A percentile compares a stretch with the other conserved stretches of the same genome.
Conservation (phyloP, 1,140 invertebrate genomes). For the Pollicipes pollicipes region DNA sequence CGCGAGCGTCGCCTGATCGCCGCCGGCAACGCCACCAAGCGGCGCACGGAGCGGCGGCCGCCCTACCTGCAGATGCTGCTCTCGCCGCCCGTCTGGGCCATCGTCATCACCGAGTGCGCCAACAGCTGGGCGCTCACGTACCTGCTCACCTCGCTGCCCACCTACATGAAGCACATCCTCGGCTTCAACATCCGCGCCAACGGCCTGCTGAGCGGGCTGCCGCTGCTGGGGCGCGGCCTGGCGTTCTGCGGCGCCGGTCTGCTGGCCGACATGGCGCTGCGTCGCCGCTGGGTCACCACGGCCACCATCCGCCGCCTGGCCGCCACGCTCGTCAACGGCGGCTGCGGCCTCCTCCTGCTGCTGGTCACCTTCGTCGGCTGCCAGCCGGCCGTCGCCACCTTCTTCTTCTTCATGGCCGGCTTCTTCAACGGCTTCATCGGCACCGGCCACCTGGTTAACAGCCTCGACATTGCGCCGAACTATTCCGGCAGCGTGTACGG, state of each 20-base stretch:
- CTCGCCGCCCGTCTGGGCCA: neutral
- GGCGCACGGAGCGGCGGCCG: neutral
- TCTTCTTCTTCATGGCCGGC: neutral
- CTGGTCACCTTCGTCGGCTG: neutral
- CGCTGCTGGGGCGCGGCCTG: neutral
- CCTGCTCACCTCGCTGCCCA: neutral
- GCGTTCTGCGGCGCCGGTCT: neutral
- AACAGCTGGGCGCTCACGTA: neutral
- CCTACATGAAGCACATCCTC: slow-evolving; percentile 1
- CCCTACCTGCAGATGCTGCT: neutral
- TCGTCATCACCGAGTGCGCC: neutral
- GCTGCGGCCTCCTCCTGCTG: neutral
- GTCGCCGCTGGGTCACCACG: neutral
- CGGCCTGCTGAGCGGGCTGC: neutral
- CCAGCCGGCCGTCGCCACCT: neutral
- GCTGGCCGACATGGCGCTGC: neutral
- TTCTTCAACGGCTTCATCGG: neutral
- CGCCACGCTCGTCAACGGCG: neutral
- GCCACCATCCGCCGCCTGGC: neutral
- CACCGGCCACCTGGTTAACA: neutral
- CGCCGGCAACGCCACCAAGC: neutral
- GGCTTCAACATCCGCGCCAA: neutral
- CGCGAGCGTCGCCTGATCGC: slow-evolving; percentile 7
- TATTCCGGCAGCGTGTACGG: neutral
- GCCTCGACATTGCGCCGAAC: slow-evolving; percentile 1